Percentiles rank a stretch among this genome's conserved stretches.
These are phyloP conservation scores for Morone saxatilis DNA, from an alignment of 2,113 vertebrate genomes.

Conservation along the genomic window DNA sequence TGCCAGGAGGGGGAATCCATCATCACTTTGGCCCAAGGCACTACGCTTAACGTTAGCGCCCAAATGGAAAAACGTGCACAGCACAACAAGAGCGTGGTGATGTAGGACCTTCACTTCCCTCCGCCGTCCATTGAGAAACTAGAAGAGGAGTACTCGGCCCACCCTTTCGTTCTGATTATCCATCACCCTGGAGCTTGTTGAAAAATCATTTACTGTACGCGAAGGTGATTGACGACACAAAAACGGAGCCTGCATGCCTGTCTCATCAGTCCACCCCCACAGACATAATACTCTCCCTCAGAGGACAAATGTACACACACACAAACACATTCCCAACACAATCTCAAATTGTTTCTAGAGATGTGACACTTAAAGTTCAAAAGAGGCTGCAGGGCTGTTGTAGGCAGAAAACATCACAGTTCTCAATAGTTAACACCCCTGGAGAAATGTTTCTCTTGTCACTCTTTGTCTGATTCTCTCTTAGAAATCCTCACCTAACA, in stretches of 20 bases:
- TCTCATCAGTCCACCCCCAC: constrained; percentile 72
- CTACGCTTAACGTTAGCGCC: constrained; percentile 72
- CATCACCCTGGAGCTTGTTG: constrained; percentile 78
- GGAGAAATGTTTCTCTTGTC: constrained; percentile 71
- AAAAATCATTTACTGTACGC: constrained; percentile 82
- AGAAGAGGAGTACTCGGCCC: constrained; percentile 50
- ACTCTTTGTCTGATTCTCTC: constrained; percentile 54
- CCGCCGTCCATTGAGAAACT: constrained; percentile 51
- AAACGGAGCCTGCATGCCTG: constrained; percentile 56
- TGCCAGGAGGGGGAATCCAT: constrained; percentile 78
- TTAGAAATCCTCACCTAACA: constrained; percentile 55
- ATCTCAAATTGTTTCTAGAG: constrained; percentile 70
- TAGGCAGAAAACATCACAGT: constrained; percentile 64
- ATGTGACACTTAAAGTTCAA: constrained; percentile 78
- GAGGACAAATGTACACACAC: constrained; percentile 54
- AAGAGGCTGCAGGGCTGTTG: constrained; percentile 60
- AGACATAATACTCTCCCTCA: constrained; percentile 69
- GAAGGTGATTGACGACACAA: constrained; percentile 79
- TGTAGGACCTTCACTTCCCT: constrained; percentile 53
- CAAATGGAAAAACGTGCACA: constrained; percentile 77
- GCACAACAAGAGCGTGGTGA: constrained; percentile 64
- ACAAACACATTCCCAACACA: constrained; percentile 48
- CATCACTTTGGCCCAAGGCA: constrained; percentile 72
- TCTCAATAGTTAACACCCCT: constrained; percentile 67
- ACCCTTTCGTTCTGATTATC: constrained; percentile 72